phyloP scores from a whole-genome alignment of 2,113 vertebrate species.

The Raja brachyura region DNA sequence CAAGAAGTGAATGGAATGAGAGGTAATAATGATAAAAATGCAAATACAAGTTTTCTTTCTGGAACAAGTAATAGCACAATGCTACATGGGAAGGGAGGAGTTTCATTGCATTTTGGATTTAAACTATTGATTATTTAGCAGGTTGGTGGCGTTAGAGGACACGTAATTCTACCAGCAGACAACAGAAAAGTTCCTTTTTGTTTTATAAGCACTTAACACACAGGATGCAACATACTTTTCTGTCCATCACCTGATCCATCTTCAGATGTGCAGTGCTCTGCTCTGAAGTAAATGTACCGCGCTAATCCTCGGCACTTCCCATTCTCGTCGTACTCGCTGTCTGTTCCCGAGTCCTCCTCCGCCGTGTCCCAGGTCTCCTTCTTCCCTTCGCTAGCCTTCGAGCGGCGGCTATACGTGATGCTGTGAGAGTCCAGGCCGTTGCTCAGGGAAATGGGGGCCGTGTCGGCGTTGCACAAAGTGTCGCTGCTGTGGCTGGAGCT shows the following conservation, averaged over 20 bases:
- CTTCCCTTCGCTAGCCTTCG: slow-evolving; percentile 91
- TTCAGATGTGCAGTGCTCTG: slow-evolving; percentile 71
- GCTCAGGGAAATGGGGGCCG: slow-evolving; percentile 68
- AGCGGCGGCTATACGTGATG: slow-evolving; percentile 93
- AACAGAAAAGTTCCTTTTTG: slow-evolving; percentile 13
- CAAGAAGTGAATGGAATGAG: too few species aligned
- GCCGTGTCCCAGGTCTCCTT: slow-evolving; percentile 98
- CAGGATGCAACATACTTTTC: slow-evolving; percentile 70
- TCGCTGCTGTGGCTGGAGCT: slow-evolving; percentile 98
- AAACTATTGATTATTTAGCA: not conserved
- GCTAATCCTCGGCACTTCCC: slow-evolving; percentile 80
- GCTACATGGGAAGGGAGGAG: too few species aligned
- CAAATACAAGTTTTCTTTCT: too few species aligned
- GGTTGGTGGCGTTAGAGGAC: too few species aligned
- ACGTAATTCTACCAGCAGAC: not conserved
- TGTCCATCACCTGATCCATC: slow-evolving; percentile 72
- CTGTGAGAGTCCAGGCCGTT: slow-evolving; percentile 94
- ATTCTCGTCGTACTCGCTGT: slow-evolving; percentile 96
- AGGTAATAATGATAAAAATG: too few species aligned
- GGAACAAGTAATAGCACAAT: too few species aligned
- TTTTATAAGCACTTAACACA: not conserved
- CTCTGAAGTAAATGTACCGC: slow-evolving; percentile 84
- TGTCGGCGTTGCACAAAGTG: slow-evolving; percentile 91
- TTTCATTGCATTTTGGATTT: not conserved
- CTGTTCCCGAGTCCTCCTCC: slow-evolving; percentile 94